A percentile compares a stretch with the other conserved stretches of the same genome.
phyloP scores from a whole-genome alignment of 2,113 vertebrate species.

The Sphaerodactylus townsendi region DNA sequence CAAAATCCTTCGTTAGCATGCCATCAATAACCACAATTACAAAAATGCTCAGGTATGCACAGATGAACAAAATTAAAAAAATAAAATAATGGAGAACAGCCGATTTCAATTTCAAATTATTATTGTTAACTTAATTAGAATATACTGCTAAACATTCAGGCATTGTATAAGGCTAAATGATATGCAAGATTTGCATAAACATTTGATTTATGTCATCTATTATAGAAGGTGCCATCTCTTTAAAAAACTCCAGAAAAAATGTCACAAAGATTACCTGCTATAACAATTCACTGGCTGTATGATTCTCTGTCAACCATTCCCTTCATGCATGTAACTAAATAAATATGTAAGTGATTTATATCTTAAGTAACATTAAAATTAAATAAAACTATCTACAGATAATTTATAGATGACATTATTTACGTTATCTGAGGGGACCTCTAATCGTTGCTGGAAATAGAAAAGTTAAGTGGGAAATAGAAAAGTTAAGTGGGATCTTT shows the following conservation, averaged over 20 bases:
- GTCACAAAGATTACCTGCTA: neutral
- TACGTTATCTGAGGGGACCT: too few relatives aligned
- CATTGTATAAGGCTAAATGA: neutral
- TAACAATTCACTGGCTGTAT: neutral
- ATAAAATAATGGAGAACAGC: neutral
- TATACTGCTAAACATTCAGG: neutral
- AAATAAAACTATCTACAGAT: too few relatives aligned
- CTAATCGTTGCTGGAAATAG: too few relatives aligned
- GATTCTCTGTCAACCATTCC: neutral
- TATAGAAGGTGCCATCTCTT: neutral
- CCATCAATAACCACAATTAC: slow-evolving; percentile 39
- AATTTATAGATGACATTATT: too few relatives aligned
- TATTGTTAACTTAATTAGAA: neutral
- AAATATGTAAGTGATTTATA: too few relatives aligned
- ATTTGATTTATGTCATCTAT: neutral
- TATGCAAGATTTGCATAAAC: neutral
- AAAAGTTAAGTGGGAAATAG: too few relatives aligned
- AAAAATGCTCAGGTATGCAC: slow-evolving; percentile 49
- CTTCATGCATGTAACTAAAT: neutral
- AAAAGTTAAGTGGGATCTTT: too few relatives aligned
- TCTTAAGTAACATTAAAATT: too few relatives aligned
- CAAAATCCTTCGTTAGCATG: slow-evolving; percentile 70
- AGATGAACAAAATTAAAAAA: slow-evolving; percentile 32
- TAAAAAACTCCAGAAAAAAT: neutral
- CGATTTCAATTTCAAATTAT: neutral